Base-by-base conservation (phyloP, 2,888 invertebrate genomes). In the Hirtodrosophila cameraria region DNA sequence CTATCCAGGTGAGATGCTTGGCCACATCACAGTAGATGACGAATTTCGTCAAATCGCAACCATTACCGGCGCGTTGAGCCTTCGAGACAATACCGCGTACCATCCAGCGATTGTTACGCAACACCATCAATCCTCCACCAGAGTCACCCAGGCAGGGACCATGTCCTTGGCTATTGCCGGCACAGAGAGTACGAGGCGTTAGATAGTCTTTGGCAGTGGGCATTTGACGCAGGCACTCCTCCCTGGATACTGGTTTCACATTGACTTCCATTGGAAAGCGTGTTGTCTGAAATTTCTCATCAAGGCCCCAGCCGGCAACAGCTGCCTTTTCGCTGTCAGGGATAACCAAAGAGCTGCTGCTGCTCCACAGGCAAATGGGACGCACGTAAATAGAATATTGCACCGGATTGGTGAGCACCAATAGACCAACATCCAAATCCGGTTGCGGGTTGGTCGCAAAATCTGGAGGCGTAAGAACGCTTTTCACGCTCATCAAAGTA, bases 1-100 rank as follows among this genome's bases (percentile, higher is more conserved):
- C 66, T 3, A 94, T 91, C 94, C 94, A 94, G 1, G 76, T 60
- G 31, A 90, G 83, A 78, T 92, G 93, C 75, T 92, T 91, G 0
- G 93, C 92, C 4, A 92, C 88, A 82, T 95, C 95, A 1, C 93
- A 93, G 76, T 94, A 94, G 11, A 95, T 92, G 4, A 93, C 90
- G 79, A 92, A 94, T 62, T 94, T 92, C 23, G 92, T 88, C 1
- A 94, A 91, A 78, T 94, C 93, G 77, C 94, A 94, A 0, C 90
- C 89, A 42, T 77, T 15, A 12, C 74, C 83, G 1, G 62, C 33
- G 0, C 91, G 65, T 0, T 91, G 90, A n/a, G 91, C 77, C 18
- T 77, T 83, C 0, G 92, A 92, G 1, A 92, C 92, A 13, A 92
- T 88, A 3, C 92, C 92, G 20, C 92, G 86, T 6, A 92, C 71